Base-by-base conservation (phyloP, 2,888 invertebrate species). In the Invenusta paracnida region DNA sequence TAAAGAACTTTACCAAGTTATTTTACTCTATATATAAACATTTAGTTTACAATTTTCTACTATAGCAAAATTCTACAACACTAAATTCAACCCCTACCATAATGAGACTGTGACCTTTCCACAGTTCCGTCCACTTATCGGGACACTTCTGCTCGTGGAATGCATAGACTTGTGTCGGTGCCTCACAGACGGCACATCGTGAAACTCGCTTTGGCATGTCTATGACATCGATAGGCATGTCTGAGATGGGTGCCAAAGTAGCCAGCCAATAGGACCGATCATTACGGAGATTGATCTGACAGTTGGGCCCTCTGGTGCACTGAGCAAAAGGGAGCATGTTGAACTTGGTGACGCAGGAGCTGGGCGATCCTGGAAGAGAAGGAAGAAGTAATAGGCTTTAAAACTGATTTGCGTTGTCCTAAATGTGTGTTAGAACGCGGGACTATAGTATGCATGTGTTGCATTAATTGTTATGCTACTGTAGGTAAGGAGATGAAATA, bases 261-360 rank as follows among this genome's bases (percentile, higher is more conserved):
- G 87, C 86, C 25, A 86, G 81, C 86, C 86, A 86, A 31, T 86
- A 86, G 23, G 86, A 86, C 31, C 31, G 67, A 25, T 86, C 86
- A 13, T 73, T 30, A n/a, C 86, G 87, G 88, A 96, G 95, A 88
- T 88, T 89, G 88, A 87, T 89, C 86, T 88, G 88, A 83, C 89
- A 90, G 86, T 88, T 87, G n/a, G 89, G 89, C 1, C 88, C 87
- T n/a, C 88, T 87, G 67, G 87, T 88, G 84, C 89, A 89, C 85
- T 89, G 89, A 27, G 92, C 91, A 87, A 92, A 92, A 13, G 92
- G 92, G 86, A 86, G 86, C 23, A 86, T 87, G 81, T 48, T 86
- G 86, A 86, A 86, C 25, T 83, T 81, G 23, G 29, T 13, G 23
- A 81, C n/a, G 66, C 86, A 86, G 0, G 86, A 86, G 5, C 86